Base-by-base conservation (phyloP, 2,888 invertebrate genomes). In the Dolichopus griseipennis region DNA sequence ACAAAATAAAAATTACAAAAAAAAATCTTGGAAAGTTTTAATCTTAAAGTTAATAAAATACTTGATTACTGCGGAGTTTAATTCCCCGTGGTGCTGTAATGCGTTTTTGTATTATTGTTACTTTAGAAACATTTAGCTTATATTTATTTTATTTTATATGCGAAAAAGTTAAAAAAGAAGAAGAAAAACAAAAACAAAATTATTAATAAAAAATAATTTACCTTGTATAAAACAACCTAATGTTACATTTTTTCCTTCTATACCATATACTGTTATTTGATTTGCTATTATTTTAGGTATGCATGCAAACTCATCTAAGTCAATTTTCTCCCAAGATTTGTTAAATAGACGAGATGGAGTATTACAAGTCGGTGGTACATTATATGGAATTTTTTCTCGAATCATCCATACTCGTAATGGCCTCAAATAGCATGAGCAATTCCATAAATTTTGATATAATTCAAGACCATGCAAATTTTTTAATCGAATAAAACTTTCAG, bases 391-490 rank as follows among this genome's bases (percentile, higher is more conserved):
- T 76, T 92, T 92, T 76, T 87, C 86, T 69, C 84, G 84, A 70
- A 89, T 80, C 90, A 93, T 90, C 92, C 92, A 93, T 74, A 89
- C 88, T 27, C 90, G 83, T 71, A 92, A 78, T 0, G 91, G 90
- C 68, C 90, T 83, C 70, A 93, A 78, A 34, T 85, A 84, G 77
- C 93, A 93, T 63, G 90, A 88, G 78, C 92, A 93, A 78, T 91
- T 90, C 91, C 92, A 92, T 0, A 89, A 90, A 79, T 93, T 93
- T 70, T 85, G 86, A n/a, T 89, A 87, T 72, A 93, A 79, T 75
- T 90, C 90, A 70, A 93, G 81, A 18, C 90, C 91, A 76, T 91
- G 89, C 67, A 93, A 80, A 71, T 86, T 87, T 72, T 87, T 83
- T 65, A 92, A 80, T 12, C 87, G 85, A 1, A 88, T 89, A 70